These are phyloP conservation scores for Leucopsar rothschildi DNA, from an alignment of 2,113 vertebrate genomes.

Conservation along the genomic window DNA sequence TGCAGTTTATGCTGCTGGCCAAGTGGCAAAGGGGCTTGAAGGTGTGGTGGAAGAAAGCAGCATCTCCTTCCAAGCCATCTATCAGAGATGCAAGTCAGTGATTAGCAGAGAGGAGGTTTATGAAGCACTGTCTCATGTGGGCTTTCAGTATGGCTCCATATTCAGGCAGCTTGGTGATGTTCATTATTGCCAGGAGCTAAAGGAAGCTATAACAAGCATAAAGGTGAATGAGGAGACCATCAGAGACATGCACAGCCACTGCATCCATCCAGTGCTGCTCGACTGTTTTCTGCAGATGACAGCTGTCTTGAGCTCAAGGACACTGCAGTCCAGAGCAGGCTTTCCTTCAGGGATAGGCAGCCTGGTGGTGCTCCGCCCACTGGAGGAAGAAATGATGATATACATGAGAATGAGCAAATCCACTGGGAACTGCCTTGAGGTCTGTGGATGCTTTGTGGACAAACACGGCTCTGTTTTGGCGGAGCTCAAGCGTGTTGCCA, in stretches of 20 bases:
- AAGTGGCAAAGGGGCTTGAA: constrained; percentile 37
- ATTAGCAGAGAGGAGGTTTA: constrained; percentile 72
- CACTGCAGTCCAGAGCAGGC: constrained; percentile 36
- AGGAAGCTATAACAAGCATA: constrained; percentile 78
- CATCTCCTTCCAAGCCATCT: constrained; percentile 69
- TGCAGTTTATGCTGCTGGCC: constrained; percentile 73
- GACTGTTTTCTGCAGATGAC: constrained; percentile 87
- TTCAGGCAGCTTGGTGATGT: constrained; percentile 79
- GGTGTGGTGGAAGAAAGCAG: constrained; percentile 67
- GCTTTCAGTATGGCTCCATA: constrained; percentile 79
- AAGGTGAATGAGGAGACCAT: constrained; percentile 67
- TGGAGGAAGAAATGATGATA: constrained; percentile 81
- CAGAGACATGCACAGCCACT: constrained; percentile 74
- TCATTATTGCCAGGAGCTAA: constrained; percentile 76
- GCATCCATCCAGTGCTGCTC: constrained; percentile 81
- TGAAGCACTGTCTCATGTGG: constrained; percentile 67
- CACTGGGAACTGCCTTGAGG: constrained; percentile 72
- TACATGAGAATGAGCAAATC: constrained; percentile 76
- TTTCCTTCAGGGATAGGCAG: constrained; percentile 82
- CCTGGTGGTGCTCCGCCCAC: constrained; percentile 68
- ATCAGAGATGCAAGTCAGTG: constrained; percentile 71
- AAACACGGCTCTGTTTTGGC: constrained; percentile 74
- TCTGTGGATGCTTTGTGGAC: constrained; percentile 83
- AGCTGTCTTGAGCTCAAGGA: constrained; percentile 52
- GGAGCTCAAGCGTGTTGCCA: constrained; percentile 76